Evolutionary conservation across 2,113 vertebrate species (phyloP).

Genomic region (Pandion haliaetus): DNA sequence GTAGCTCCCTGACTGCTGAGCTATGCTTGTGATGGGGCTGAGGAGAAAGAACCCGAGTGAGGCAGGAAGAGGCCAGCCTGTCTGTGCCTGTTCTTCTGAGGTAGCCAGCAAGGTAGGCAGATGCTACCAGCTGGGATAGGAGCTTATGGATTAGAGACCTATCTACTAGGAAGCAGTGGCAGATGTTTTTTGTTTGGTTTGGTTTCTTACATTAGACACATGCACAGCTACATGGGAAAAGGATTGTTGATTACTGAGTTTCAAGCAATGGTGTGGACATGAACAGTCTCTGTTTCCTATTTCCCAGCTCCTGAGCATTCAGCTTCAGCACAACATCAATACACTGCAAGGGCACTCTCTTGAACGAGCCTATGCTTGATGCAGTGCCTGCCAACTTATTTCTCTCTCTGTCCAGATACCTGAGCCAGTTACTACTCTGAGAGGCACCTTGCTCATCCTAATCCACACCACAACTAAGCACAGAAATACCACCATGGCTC

Average conservation of each 20-base stretch:
- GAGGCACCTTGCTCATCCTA: background rate
- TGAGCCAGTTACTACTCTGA: background rate
- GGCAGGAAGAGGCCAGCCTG: background rate
- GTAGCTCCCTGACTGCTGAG: background rate
- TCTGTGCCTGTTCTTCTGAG: background rate
- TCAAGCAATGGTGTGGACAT: background rate
- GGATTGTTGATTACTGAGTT: background rate
- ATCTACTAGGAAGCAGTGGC: background rate
- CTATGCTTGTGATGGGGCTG: background rate
- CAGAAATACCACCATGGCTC: background rate
- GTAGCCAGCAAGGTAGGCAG: background rate
- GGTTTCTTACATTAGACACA: background rate
- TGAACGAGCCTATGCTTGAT: background rate
- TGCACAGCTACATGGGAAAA: background rate
- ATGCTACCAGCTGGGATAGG: background rate
- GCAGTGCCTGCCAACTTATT: background rate
- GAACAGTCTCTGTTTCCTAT: background rate
- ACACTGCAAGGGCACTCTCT: background rate
- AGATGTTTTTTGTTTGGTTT: background rate
- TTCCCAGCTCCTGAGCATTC: background rate
- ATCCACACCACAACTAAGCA: background rate
- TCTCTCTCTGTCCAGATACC: background rate
- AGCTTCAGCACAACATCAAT: background rate
- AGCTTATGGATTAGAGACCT: background rate
- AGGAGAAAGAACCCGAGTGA: background rate